Evolutionary conservation across 92 coral and sea anemone species (phyloP).

Genomic region (Pocillopora grandis): DNA sequence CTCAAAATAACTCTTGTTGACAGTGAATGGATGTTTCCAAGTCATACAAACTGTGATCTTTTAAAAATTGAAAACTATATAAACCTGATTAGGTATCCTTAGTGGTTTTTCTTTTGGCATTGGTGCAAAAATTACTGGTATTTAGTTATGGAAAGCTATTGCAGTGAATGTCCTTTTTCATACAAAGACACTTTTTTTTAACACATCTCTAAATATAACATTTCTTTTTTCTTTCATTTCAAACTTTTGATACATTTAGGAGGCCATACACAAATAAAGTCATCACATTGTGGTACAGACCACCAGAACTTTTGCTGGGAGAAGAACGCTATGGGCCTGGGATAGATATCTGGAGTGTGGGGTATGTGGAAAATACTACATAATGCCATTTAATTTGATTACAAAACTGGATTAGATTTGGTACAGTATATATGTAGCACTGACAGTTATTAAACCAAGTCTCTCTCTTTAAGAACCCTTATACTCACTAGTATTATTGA

Average conservation of each 20-base stretch:
- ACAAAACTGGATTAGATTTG: neutral
- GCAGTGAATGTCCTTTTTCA: too few species aligned
- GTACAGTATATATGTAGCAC: neutral
- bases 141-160: too few species aligned
- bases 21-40: too few species aligned
- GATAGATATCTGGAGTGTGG: slow-evolving; percentile 99
- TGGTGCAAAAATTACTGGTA: too few species aligned
- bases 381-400: neutral
- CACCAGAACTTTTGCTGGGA: slow-evolving; percentile 96
- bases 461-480: too few species aligned
- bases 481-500: neutral
- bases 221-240: neutral
- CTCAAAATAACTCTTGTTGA: too few species aligned
- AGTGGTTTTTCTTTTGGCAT: too few species aligned
- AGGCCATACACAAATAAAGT: slow-evolving; percentile 99
- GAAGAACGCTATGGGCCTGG: slow-evolving; percentile 99
- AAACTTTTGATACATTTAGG: slow-evolving; percentile 39
- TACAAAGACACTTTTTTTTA: too few species aligned
- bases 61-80: too few species aligned
- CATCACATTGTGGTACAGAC: slow-evolving; percentile 97
- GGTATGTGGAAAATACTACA: slow-evolving; percentile 45
- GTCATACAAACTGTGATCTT: too few species aligned
- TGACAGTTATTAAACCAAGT: too few species aligned
- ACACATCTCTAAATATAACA: neutral
- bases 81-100: too few species aligned